phyloP scores from a whole-genome alignment of 2,113 vertebrate genomes.

The Campylomormyrus tamandua region DNA sequence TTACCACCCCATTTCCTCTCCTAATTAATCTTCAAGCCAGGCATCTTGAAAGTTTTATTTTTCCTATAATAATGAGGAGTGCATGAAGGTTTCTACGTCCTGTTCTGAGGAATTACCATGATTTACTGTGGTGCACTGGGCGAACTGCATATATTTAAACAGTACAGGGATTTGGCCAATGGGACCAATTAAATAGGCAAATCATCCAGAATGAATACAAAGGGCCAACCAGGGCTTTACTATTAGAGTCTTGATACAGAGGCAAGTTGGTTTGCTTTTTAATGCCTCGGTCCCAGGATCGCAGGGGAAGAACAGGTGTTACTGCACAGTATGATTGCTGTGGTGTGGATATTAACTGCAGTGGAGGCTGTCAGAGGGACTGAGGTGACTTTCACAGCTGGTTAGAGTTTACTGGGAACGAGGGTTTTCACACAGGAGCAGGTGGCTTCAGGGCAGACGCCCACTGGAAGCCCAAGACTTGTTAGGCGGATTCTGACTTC shows the following conservation, averaged over 20 bases:
- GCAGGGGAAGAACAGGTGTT: not conserved
- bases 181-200: not conserved
- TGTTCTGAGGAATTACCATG: not conserved
- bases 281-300: not conserved
- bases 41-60: not conserved
- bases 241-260: not conserved
- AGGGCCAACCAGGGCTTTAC: not conserved
- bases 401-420: not conserved
- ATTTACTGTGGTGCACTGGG: not conserved
- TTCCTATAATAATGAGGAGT: not conserved
- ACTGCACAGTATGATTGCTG: not conserved
- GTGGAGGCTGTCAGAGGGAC: not conserved
- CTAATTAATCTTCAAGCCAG: slow-evolving; percentile 4
- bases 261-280: not conserved
- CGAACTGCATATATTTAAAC: not conserved
- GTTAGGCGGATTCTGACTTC: not conserved
- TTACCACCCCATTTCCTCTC: not conserved
- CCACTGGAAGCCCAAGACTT: not conserved
- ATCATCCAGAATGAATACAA: not conserved
- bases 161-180: not conserved
- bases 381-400: not conserved
- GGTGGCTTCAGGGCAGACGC: not conserved
- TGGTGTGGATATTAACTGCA: slow-evolving; percentile 19
- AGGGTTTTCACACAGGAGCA: not conserved
- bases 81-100: not conserved